Percentiles rank a stretch among this genome's conserved stretches.
These are phyloP conservation scores for Peromyscus attwateri DNA, from an alignment of 2,797 vertebrate species.

Conservation along the genomic window DNA sequence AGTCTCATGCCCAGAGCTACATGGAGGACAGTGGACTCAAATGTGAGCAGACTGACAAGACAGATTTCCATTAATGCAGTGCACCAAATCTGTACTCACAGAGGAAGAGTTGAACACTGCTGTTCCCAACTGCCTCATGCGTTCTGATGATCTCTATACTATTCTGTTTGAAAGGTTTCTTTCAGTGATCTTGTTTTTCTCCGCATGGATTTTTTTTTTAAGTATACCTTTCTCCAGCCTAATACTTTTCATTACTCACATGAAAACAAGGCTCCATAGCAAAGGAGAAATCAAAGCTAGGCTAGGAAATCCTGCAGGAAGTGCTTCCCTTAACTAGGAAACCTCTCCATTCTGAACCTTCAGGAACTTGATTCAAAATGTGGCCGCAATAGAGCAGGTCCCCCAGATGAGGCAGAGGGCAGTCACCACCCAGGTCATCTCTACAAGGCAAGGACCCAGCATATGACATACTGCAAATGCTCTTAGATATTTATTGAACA, in stretches of 20 bases:
- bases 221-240: background rate
- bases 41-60: background rate
- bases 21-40: background rate
- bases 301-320: background rate
- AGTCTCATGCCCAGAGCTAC: background rate
- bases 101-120: background rate
- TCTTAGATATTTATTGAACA: background rate
- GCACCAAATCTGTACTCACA: background rate
- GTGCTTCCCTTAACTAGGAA: background rate
- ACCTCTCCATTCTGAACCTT: background rate
- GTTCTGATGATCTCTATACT: background rate
- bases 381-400: background rate
- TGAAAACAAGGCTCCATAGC: slow-evolving; percentile 10
- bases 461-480: background rate
- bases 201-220: slow-evolving; percentile 2
- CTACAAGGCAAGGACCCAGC: accelerated
- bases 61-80: background rate
- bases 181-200: background rate
- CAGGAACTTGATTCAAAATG: background rate
- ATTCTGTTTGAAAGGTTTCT: slow-evolving; percentile 7
- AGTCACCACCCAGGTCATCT: background rate
- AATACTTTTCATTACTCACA: slow-evolving; percentile 48
- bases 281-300: background rate
- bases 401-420: background rate
- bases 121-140: background rate